Conservation (phyloP, 2,888 invertebrate genomes). For the Drosophila longiperda region DNA sequence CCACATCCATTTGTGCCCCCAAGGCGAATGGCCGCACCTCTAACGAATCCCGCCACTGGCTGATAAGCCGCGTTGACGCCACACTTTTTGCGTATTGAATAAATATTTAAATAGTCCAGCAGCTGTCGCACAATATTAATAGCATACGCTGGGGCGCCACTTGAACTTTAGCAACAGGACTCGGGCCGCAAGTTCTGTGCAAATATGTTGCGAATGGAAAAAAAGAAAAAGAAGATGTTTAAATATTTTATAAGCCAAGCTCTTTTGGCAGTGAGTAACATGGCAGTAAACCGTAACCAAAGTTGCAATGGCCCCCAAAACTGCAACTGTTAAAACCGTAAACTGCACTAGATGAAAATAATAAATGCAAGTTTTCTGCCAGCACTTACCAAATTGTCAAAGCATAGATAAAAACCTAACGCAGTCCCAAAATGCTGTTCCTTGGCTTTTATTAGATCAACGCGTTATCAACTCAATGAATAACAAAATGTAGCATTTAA, state of each 20-base stretch:
- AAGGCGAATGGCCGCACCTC: background rate
- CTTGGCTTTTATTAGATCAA: slow-evolving; percentile 8
- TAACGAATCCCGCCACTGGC: background rate
- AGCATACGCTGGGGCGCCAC: slow-evolving; percentile 62
- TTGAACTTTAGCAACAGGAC: slow-evolving; percentile 47
- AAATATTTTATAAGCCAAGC: slow-evolving; percentile 78
- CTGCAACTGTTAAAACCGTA: slow-evolving; percentile 23
- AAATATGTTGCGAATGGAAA: slow-evolving; percentile 63
- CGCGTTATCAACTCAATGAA: background rate
- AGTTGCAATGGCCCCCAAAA: slow-evolving; percentile 55
- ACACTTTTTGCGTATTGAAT: slow-evolving; percentile 74
- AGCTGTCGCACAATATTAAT: slow-evolving; percentile 78
- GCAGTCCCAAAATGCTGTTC: slow-evolving; percentile 2
- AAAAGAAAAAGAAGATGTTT: slow-evolving; percentile 64
- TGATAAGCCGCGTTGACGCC: slow-evolving; percentile 53
- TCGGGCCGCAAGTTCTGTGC: slow-evolving; percentile 45
- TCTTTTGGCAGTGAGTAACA: slow-evolving; percentile 60
- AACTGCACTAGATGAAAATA: slow-evolving; percentile 16
- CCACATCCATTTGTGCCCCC: slow-evolving; percentile 27
- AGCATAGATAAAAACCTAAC: slow-evolving; percentile 7
- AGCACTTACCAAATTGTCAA: slow-evolving; percentile 56
- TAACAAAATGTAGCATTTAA: background rate
- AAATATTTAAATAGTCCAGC: slow-evolving; percentile 76
- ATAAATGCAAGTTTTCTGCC: slow-evolving; percentile 41
- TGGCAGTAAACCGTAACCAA: slow-evolving; percentile 62